Evolutionary conservation across 64 coral and sea anemone genomes (phyloP), one percentile per base, ranked within the genome.

Genomic region (Acropora yongei): DNA sequence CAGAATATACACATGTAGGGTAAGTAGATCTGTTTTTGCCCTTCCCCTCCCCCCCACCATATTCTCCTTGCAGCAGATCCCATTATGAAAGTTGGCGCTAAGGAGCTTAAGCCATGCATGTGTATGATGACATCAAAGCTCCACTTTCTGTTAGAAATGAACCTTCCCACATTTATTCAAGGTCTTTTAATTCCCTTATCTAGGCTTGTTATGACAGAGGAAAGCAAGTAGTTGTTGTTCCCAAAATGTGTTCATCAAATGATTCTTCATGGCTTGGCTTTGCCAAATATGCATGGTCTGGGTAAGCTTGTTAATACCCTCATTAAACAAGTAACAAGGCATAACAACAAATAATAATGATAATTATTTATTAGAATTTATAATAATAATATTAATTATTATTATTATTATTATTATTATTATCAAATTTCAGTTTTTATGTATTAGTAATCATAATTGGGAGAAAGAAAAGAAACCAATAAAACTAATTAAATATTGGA

Each of bases 231-330:
- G 0, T 93, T 3, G 92, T 99, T 5, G 78, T 93, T 13, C 91
- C 94, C 1, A 94, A 96, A 42, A 94, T 93, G 69, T 99, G 94
- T 81, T 93, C 97, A 2, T 82, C 94, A 3, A 77, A 53, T 87
- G 97, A 99, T 58, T 84, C 94, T 2, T 47, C 73, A 6, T 93
- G 89, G 88, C 20, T 96, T 18, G 97, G 97, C 4, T 71, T 99
- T 43, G 97, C 93, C 74, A 96, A 92, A 80, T 99, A 96, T 55
- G 97, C 97, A 0, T 99, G 97, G 97, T 93, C 97, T 17, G 97
- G 97, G 97, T 99, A 96, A 81, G 97, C 12, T 48, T 51, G 40
- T 8, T 1, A 17, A 17, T 46, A 4, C 2, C 17, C 41, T 47
- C 1, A 10, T 10, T 55, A 7, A 55, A 7, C 51, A 55, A 7